Percentiles rank a stretch among this genome's conserved stretches.
Conservation (phyloP, 1,140 invertebrate genomes). For the Drosophila jambulina region DNA sequence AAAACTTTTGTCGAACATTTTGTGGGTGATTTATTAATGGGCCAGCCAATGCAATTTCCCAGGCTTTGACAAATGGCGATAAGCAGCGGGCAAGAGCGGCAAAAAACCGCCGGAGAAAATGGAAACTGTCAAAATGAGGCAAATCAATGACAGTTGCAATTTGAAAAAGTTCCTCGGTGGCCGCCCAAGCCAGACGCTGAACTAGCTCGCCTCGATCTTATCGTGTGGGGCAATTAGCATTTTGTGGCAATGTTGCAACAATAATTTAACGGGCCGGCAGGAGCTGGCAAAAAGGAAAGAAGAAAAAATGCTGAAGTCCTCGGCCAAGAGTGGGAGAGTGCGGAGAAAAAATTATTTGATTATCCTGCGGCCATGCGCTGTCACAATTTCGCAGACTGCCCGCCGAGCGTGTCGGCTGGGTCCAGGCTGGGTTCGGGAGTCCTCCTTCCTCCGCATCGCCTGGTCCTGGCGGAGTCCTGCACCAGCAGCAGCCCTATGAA, state of each 20-base stretch:
- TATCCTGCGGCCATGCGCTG: constrained; percentile 82
- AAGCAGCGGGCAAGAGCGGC: constrained; percentile 28
- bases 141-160: constrained; percentile 76
- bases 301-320: constrained; percentile 40
- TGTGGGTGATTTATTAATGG: constrained; percentile 62
- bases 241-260: constrained; percentile 80
- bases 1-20: constrained; percentile 37
- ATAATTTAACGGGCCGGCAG: constrained; percentile 71
- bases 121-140: constrained; percentile 67
- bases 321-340: background rate
- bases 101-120: constrained; percentile 37
- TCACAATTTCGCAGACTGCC: constrained; percentile 81
- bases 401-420: constrained; percentile 64
- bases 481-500: constrained; percentile 43
- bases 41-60: constrained; percentile 58
- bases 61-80: constrained; percentile 67
- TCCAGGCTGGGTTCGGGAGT: constrained; percentile 18
- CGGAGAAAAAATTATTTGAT: constrained; percentile 79
- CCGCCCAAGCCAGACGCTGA: constrained; percentile 11
- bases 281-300: constrained; percentile 29
- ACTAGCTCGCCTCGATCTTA: constrained; percentile 61
- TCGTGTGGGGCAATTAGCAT: constrained; percentile 79
- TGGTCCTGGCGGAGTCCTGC: constrained; percentile 19
- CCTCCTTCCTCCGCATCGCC: constrained; percentile 2
- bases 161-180: constrained; percentile 60